phyloP scores from a whole-genome alignment of 2,797 vertebrate species.

The Denticeps clupeoides region DNA sequence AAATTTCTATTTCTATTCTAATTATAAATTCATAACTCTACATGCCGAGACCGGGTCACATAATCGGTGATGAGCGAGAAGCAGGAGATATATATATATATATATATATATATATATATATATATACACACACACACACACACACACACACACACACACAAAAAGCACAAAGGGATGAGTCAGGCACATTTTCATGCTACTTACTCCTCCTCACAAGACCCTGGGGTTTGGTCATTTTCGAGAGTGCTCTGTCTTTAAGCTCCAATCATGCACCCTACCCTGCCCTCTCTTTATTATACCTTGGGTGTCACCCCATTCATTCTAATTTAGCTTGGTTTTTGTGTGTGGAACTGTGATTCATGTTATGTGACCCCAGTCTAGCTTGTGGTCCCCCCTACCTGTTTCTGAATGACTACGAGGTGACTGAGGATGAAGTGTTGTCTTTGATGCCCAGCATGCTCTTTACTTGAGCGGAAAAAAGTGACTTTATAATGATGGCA shows the following conservation, averaged over 20 bases:
- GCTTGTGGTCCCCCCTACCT: too few species aligned
- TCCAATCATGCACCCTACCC: constrained; percentile 9
- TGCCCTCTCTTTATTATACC: constrained; percentile 25
- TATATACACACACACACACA: too few species aligned
- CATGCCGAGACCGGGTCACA: neutral
- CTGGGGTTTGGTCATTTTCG: constrained; percentile 39
- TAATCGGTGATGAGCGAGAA: neutral
- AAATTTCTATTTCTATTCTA: neutral
- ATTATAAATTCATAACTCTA: neutral
- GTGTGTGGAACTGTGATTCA: constrained; percentile 29
- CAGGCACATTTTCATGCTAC: constrained; percentile 14
- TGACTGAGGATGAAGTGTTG: too few species aligned
- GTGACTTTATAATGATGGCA: too few species aligned
- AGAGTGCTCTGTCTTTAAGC: constrained; percentile 39
- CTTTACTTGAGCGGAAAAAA: too few species aligned
- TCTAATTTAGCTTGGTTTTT: constrained; percentile 58
- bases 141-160: too few species aligned
- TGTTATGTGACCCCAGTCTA: neutral
- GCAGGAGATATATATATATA: neutral
- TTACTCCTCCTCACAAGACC: constrained; percentile 16
- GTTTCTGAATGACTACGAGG: too few species aligned
- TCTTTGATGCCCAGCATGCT: too few species aligned
- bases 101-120: too few species aligned
- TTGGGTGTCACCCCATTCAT: constrained; percentile 38
- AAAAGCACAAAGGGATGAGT: neutral